Evolutionary conservation across 2,797 vertebrate genomes (phyloP), one percentile per base, ranked within the genome.

Genomic region (Pangasius djambal): DNA sequence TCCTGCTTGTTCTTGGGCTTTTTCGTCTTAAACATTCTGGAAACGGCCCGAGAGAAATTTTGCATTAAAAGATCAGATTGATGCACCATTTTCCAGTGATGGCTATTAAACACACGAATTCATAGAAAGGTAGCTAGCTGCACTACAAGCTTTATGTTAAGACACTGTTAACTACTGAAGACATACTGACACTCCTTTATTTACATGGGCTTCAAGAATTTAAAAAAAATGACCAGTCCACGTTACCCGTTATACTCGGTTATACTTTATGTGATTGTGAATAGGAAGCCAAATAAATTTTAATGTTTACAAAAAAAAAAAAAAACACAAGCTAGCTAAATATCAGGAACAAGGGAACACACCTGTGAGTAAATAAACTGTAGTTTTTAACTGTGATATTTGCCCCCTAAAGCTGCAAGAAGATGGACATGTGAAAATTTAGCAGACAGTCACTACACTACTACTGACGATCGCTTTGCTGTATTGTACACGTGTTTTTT

Each of bases 21-120:
- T 0, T 0, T 65, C 0, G 0, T 9, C 75, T 65, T 86, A 67
- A 20, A 89, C 44, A 7, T 91, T 61, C 95, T 95, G 91, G 3
- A n/a, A 40, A 31, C 22, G 22, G n/a, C 5, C 5, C 40, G 34
- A 20, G 12, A n/a, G 25, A 28, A 34, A 57, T 8, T 2, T 15
- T 31, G 28, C 40, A 18, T 48, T n/a, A 20, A 37, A 15, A 3
- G 8, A 48, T 10, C 34, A 16, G 0, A 28, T 6, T 50, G 48
- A 52, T 50, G 48, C 44, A 31, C 28, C 7, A 37, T 8, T 74
- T 40, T 22, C 10, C 25, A 48, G 25, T 13, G 22, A 77, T 15
- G 0, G 10, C 50, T 12, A 44, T 20, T 9, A 10, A 44, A 44
- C 22, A 77, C 28, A n/a, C 16, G 52, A 4, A 50, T 25, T 28